Percentiles rank a stretch among this genome's conserved stretches.
These are phyloP conservation scores for Poeciliopsis gracilis DNA, from an alignment of 2,797 vertebrate genomes.

Conservation along the genomic window DNA sequence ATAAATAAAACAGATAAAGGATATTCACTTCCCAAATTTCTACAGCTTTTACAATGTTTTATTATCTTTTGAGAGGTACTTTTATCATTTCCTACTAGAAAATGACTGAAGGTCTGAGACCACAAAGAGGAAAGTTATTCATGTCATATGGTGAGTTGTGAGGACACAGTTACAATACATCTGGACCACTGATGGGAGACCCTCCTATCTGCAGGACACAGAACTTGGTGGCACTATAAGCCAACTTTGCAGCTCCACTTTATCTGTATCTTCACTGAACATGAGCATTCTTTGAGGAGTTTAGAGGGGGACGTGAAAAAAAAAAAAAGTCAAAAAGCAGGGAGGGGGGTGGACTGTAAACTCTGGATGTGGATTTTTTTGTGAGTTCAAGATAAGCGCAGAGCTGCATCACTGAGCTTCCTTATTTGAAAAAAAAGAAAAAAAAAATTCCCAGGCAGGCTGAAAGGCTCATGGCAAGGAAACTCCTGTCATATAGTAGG, in stretches of 20 bases:
- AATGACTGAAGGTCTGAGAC: background rate
- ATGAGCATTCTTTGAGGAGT: slow-evolving; percentile 47
- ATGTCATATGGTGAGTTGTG: background rate
- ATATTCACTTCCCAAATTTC: background rate
- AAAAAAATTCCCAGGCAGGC: slow-evolving; percentile 54
- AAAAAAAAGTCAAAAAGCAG: background rate
- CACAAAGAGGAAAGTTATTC: background rate
- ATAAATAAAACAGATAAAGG: background rate
- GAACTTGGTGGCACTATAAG: slow-evolving; percentile 14
- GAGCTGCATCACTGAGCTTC: slow-evolving; percentile 60
- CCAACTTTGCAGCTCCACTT: slow-evolving; percentile 24
- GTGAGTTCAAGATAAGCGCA: slow-evolving; percentile 70
- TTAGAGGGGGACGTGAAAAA: slow-evolving; percentile 34
- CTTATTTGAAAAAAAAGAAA: slow-evolving; percentile 61
- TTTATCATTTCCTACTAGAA: background rate
- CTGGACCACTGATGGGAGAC: slow-evolving; percentile 23
- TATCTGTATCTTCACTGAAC: slow-evolving; percentile 60
- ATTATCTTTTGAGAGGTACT: background rate
- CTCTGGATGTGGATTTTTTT: slow-evolving; percentile 43
- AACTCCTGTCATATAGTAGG: slow-evolving; percentile 39
- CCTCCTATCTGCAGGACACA: slow-evolving; percentile 65
- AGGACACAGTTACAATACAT: background rate
- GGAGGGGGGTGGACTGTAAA: slow-evolving; percentile 31
- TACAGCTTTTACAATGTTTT: background rate
- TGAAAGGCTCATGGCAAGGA: background rate